These are phyloP conservation scores for Lasaia peninsularis DNA, from an alignment of 1,140 invertebrate species.

Conservation along the genomic window DNA sequence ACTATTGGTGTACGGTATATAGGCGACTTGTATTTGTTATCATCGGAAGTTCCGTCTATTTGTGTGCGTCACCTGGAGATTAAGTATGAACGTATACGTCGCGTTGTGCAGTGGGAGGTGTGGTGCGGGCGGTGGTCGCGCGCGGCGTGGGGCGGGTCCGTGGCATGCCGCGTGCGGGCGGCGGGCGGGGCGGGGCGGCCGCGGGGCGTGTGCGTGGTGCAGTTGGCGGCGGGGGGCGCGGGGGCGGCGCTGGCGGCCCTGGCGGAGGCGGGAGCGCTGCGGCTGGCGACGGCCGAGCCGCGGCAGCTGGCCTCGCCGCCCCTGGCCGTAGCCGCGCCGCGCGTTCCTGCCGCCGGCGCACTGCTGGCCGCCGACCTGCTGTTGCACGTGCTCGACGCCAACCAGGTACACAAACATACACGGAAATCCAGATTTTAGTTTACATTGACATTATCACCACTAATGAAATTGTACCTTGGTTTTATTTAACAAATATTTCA, in stretches of 20 bases:
- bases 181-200: constrained; percentile 31
- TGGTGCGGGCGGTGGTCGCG: constrained; percentile 77
- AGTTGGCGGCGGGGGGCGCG: constrained; percentile 79
- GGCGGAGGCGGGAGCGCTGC: constrained; percentile 90
- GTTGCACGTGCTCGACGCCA: constrained; percentile 91
- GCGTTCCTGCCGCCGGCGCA: constrained; percentile 80
- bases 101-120: constrained; percentile 81
- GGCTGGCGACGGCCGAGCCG: constrained; percentile 79
- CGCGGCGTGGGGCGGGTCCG: constrained; percentile 54
- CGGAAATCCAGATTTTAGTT: neutral
- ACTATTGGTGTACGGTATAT: no score
- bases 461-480: no score
- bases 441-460: no score
- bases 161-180: constrained; percentile 42
- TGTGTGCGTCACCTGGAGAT: neutral
- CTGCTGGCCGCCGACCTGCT: constrained; percentile 88
- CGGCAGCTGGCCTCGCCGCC: no score
- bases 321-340: constrained; percentile 61
- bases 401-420: constrained; percentile 80
- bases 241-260: constrained; percentile 85
- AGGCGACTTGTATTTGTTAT: no score
- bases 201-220: constrained; percentile 88
- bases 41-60: no score
- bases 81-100: neutral
- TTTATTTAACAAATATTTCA: no score